phyloP scores from a whole-genome alignment of 2,113 vertebrate species.

The Microcebus murinus region DNA sequence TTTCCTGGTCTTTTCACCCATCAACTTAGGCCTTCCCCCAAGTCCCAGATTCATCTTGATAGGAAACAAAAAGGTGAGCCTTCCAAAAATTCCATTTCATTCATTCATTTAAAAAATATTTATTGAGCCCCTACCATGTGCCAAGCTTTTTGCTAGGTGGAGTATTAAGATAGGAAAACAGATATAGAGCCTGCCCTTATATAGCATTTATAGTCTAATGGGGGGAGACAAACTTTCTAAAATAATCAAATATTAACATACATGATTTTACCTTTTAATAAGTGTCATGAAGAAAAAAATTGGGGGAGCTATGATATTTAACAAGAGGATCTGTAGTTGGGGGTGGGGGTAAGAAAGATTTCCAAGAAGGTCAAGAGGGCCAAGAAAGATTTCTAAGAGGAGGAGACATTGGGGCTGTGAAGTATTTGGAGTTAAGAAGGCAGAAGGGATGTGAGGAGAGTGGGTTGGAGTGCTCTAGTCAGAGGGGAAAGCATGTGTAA shows the following conservation, averaged over 20 bases:
- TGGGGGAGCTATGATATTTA: not conserved
- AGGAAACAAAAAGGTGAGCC: not conserved
- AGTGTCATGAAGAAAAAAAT: conserved; percentile 13
- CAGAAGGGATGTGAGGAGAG: not conserved
- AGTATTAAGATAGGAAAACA: not conserved
- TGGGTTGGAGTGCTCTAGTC: not conserved
- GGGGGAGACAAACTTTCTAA: not conserved
- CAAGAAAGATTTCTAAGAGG: not conserved
- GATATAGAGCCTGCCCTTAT: not conserved
- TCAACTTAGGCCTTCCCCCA: not conserved
- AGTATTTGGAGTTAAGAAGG: not conserved
- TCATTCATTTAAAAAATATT: conserved; percentile 8
- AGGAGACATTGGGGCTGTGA: not conserved
- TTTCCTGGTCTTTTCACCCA: not conserved
- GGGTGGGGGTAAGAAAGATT: not conserved
- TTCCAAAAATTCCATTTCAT: not conserved
- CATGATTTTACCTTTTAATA: conserved; percentile 14
- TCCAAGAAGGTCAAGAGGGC: not conserved
- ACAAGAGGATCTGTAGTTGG: not conserved
- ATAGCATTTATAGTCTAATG: not conserved
- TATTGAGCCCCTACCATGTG: not conserved
- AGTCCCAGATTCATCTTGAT: not conserved
- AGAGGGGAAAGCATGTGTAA: not conserved
- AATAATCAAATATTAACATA: conserved; percentile 7
- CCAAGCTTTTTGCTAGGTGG: not conserved